Percentiles rank a stretch among this genome's conserved stretches.
Conservation (phyloP, 2,888 invertebrate species). For the Poecilobothrus nobilitatus region DNA sequence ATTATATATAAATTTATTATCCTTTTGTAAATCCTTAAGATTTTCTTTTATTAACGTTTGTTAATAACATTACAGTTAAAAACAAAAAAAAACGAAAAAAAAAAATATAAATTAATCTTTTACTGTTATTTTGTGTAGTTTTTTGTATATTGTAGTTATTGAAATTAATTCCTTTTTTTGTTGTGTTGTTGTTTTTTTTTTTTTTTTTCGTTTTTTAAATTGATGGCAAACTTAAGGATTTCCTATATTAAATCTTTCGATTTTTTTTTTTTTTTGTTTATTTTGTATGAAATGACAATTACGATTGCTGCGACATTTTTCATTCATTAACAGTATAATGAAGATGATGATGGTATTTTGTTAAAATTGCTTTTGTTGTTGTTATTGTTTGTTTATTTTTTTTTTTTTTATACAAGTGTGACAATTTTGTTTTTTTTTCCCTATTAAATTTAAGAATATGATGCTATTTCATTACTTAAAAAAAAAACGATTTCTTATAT, state of each 20-base stretch:
- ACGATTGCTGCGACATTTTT: not conserved
- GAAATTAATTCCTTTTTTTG: conserved; percentile 1
- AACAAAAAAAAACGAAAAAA: not conserved
- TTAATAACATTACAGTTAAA: not conserved
- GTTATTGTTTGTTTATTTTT: not conserved
- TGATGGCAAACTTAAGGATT: not conserved
- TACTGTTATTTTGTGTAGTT: not conserved
- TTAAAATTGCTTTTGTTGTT: too few relatives aligned
- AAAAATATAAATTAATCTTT: not conserved
- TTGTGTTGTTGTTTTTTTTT: too few relatives aligned
- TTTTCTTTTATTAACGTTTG: too few relatives aligned
- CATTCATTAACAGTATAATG: too few relatives aligned
- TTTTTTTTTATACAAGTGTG: not conserved
- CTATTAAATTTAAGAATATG: too few relatives aligned
- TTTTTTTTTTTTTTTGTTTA: not conserved
- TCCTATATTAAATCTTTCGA: too few relatives aligned
- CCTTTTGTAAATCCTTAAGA: not conserved
- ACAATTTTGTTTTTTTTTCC: too few relatives aligned
- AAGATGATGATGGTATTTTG: not conserved
- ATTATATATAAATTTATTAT: not conserved
- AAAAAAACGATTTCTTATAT: too few relatives aligned
- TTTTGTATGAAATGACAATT: not conserved
- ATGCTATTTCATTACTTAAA: too few relatives aligned
- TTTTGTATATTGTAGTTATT: not conserved
- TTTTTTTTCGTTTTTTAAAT: too few relatives aligned